Evolutionary conservation across 53 echinoderm and acorn worm species (phyloP), one percentile per base, ranked within the genome.

Genomic region (Hippasteria phrygiana): DNA sequence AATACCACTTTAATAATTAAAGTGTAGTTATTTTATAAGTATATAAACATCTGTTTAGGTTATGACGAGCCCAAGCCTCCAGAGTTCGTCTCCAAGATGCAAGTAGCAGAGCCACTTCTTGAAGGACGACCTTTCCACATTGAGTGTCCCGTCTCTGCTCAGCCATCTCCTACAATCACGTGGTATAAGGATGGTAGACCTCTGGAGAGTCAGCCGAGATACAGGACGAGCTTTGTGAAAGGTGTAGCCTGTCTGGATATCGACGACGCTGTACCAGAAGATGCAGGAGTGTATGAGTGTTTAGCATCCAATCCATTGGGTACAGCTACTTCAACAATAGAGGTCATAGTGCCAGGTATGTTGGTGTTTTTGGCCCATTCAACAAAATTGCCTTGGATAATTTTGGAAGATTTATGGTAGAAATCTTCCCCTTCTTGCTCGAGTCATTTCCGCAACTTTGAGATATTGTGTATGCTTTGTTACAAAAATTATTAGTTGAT

Each of bases 271-370:
- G 75, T 75, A 29, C 88, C 87, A 2, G 96, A 96, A 73, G 96
- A 96, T 80, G 88, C 93, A 43, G 96, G 99, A 10, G 78, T 94
- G 59, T 96, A 91, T 74, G 87, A 93, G 65, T 99, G 99, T 77
- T 90, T 88, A 1, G 99, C 99, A 1, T 71, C 91, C 87, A 99
- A 99, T 67, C 89, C 93, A 45, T 79, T 91, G 1, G 99, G 99
- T 3, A 83, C 71, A 40, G 94, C 99, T 5, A 91, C 91, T 28
- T 87, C 93, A 50, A 93, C 90, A 55, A 87, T 95, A 13, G 88
- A 93, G 40, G 88, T 99, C 66, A 93, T 94, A 48, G 96, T 99
- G 66, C 91, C 89, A 88, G 99, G 98, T 98, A 43, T 72, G 90
- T 83, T n/a, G n/a, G n/a, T n/a, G n/a, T n/a, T n/a, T n/a, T n/a